A percentile compares a stretch with the other conserved stretches of the same genome.
These are phyloP conservation scores for Apaloderma vittatum DNA, from an alignment of 2,113 vertebrate genomes.

Conservation along the genomic window DNA sequence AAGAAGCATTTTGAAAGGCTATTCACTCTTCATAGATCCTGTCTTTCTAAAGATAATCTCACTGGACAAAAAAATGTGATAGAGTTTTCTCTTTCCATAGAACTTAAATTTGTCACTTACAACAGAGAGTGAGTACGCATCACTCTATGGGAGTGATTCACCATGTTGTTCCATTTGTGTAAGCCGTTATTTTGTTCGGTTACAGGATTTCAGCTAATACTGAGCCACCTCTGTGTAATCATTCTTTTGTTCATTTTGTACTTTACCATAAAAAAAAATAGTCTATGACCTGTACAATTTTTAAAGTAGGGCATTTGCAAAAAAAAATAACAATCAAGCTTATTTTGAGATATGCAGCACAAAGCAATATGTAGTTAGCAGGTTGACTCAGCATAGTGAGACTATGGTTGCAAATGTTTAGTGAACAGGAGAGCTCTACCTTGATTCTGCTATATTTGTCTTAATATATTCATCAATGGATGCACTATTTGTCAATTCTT, in stretches of 20 bases:
- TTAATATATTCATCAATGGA: not conserved
- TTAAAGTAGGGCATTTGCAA: not conserved
- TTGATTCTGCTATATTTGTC: not conserved
- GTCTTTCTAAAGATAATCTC: constrained; percentile 5
- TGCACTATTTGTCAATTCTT: not conserved
- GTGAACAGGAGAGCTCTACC: not conserved
- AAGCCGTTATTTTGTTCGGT: not conserved
- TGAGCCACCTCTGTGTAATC: not conserved
- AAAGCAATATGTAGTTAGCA: not conserved
- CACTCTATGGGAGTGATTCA: not conserved
- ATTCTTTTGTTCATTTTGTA: not conserved
- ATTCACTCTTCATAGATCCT: not conserved
- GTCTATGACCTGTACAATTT: not conserved
- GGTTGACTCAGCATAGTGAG: not conserved
- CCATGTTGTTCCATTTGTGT: not conserved
- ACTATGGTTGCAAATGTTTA: not conserved
- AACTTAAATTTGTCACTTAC: not conserved
- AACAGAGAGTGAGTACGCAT: not conserved
- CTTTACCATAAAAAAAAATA: not conserved
- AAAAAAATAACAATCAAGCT: not conserved
- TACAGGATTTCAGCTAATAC: not conserved
- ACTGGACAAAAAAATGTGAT: not conserved
- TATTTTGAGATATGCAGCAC: not conserved
- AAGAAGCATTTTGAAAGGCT: not conserved
- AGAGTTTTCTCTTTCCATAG: not conserved